phyloP scores from a whole-genome alignment of 2,888 invertebrate species.

The Tanypteryx hageni region DNA sequence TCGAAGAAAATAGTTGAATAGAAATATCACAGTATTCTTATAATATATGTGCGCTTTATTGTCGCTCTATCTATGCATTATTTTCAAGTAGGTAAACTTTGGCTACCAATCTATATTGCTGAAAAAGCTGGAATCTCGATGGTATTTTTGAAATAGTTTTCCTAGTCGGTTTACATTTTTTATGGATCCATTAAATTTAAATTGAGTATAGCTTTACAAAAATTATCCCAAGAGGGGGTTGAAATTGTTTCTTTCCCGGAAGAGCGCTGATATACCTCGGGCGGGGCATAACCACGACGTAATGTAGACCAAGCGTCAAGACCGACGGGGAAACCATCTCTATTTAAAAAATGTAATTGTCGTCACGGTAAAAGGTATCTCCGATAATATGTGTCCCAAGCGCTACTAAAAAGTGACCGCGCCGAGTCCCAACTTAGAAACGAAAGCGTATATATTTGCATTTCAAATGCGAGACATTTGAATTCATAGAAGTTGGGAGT shows the following conservation, averaged over 20 bases:
- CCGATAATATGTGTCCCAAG: not conserved
- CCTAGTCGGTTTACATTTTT: too few species aligned
- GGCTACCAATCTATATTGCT: too few species aligned
- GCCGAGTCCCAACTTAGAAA: conserved; percentile 33
- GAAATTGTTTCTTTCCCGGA: not conserved
- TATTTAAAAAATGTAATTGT: not conserved
- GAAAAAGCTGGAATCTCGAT: too few species aligned
- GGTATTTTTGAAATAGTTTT: too few species aligned
- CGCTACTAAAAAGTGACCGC: conserved; percentile 35
- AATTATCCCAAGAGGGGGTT: not conserved
- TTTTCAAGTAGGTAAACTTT: too few species aligned
- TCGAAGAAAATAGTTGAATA: too few species aligned
- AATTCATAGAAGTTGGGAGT: conserved; percentile 23
- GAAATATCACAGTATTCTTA: too few species aligned
- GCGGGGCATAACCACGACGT: not conserved
- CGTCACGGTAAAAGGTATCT: not conserved
- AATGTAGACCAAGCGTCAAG: not conserved
- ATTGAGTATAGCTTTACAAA: too few species aligned
- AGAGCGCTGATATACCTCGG: not conserved
- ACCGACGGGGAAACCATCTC: not conserved
- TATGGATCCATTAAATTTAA: too few species aligned
- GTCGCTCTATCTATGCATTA: too few species aligned
- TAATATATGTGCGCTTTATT: too few species aligned
- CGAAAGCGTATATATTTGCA: conserved; percentile 40
- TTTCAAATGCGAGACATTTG: conserved; percentile 49